These are phyloP conservation scores for Pseudochaenichthys georgianus DNA, from an alignment of 2,797 vertebrate genomes.

Conservation along the genomic window DNA sequence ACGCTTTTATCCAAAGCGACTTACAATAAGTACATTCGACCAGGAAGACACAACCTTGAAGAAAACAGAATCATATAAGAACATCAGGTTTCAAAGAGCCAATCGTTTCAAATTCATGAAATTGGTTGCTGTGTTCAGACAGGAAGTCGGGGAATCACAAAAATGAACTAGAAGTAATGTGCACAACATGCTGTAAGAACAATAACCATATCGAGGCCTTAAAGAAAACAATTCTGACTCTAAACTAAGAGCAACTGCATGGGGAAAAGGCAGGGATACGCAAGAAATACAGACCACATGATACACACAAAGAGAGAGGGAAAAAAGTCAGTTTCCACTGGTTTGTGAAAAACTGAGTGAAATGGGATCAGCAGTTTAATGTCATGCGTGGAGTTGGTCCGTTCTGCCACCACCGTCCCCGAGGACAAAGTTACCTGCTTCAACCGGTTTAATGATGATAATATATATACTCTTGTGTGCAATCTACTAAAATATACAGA, in stretches of 20 bases:
- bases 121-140: slow-evolving; percentile 14
- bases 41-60: too few species aligned
- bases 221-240: not conserved
- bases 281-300: slow-evolving; percentile 1
- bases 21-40: too few species aligned
- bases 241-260: slow-evolving; percentile 16
- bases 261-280: slow-evolving; percentile 9
- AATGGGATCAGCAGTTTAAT: not conserved
- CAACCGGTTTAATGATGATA: not conserved
- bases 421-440: not conserved
- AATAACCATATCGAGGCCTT: not conserved
- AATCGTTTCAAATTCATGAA: too few species aligned
- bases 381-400: slow-evolving; percentile 4
- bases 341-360: slow-evolving; percentile 13
- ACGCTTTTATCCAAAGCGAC: too few species aligned
- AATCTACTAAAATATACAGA: not conserved
- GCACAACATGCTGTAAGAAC: too few species aligned
- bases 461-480: not conserved
- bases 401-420: slow-evolving; percentile 5
- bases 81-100: too few species aligned
- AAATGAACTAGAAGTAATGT: not conserved
- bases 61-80: too few species aligned
- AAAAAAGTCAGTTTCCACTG: not conserved
- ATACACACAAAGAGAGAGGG: not conserved
- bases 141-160: slow-evolving; percentile 6